phyloP scores from a whole-genome alignment of 1,140 invertebrate genomes.

The Aphelenchoides fujianensis region DNA sequence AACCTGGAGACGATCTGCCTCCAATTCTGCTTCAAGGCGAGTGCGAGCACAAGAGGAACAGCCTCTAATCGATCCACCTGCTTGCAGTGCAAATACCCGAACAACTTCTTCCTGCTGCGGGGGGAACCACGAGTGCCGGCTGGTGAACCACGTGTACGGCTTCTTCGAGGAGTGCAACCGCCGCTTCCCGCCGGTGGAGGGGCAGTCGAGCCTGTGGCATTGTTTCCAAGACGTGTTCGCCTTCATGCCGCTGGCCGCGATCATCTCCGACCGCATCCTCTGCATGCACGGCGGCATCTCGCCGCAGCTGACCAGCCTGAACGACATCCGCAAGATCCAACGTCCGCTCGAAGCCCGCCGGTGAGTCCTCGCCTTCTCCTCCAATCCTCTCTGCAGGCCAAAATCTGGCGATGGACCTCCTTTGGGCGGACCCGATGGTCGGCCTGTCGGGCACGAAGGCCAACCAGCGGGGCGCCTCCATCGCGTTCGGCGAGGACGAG shows the following conservation, averaged over 20 bases:
- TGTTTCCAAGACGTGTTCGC: conserved; percentile 25
- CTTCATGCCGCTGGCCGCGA: conserved; percentile 69
- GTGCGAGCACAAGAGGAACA: no score
- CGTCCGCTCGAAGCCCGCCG: conserved; percentile 19
- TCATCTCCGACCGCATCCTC: conserved; percentile 79
- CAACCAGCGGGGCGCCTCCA: conserved; percentile 16
- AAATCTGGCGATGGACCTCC: conserved; percentile 14
- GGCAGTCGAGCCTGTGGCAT: neutral
- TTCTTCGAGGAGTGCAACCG: no score
- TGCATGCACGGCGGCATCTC: conserved; percentile 75
- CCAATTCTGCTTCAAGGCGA: conserved; percentile 86
- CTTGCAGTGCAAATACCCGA: no score
- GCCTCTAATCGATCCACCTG: no score
- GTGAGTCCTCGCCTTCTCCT: neutral
- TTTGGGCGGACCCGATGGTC: conserved; percentile 23
- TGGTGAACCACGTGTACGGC: no score
- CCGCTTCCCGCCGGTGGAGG: conserved; percentile 16
- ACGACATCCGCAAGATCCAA: conserved; percentile 23
- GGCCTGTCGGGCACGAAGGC: conserved; percentile 1
- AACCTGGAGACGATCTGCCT: conserved; percentile 70
- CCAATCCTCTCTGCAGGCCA: neutral
- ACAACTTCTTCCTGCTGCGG: no score
- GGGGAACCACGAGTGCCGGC: no score
- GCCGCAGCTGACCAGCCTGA: conserved; percentile 4
- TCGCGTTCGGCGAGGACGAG: conserved; percentile 21